Evolutionary conservation across 2,797 vertebrate species (phyloP).

Genomic region (Hapalemur alaotrensis): DNA sequence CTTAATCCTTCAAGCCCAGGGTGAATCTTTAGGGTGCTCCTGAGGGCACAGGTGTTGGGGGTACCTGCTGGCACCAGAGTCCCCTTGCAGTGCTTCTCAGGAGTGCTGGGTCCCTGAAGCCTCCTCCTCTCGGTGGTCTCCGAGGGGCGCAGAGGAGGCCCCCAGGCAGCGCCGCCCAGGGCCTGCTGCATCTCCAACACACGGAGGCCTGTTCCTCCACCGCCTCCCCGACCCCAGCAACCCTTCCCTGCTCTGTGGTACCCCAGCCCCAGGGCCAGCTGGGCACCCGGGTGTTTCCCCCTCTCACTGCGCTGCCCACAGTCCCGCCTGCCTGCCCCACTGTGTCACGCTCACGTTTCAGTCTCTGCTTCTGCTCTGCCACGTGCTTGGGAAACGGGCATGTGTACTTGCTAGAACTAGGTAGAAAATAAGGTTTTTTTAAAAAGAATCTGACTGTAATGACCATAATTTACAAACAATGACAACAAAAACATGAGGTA

Average conservation of each 20-base stretch:
- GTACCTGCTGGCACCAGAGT: background rate
- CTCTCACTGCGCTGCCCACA: accelerated
- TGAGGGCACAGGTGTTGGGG: too few species aligned
- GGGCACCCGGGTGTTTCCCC: accelerated
- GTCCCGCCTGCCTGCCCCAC: accelerated
- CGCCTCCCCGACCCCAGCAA: too few species aligned
- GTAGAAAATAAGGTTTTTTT: background rate
- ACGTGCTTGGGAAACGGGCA: too few species aligned
- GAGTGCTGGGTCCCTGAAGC: too few species aligned
- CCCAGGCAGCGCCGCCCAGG: background rate
- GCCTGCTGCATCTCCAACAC: too few species aligned
- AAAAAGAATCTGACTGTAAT: background rate
- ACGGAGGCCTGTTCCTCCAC: too few species aligned
- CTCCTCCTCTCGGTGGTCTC: too few species aligned
- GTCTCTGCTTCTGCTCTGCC: background rate
- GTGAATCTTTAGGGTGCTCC: background rate
- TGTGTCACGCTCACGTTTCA: accelerated
- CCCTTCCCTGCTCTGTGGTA: accelerated
- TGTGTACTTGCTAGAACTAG: background rate
- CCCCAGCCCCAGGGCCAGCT: too few species aligned
- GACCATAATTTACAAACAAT: background rate
- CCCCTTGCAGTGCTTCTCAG: too few species aligned
- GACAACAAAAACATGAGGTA: background rate
- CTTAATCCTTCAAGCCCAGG: background rate
- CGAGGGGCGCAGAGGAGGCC: background rate